Base-by-base conservation (phyloP, 2,797 vertebrate genomes). In the Falco biarmicus region DNA sequence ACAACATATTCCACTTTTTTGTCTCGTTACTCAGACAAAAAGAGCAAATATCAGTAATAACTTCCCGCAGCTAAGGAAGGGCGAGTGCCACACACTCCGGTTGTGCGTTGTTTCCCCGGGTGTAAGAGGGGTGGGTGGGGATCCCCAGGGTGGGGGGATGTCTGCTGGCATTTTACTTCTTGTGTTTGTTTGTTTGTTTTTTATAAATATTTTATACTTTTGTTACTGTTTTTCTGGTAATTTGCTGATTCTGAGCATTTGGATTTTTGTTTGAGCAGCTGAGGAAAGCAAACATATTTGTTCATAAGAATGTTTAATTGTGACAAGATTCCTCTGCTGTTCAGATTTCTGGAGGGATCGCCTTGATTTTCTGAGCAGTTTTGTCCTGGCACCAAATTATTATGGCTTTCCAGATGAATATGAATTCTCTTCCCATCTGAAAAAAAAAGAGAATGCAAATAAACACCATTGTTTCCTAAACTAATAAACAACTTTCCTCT, bases 211-310 rank as follows among this genome's bases (percentile, higher is more conserved):
- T 63, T 47, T 39, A 47, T 39, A 7, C 11, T 9, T 70, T 70
- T 57, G 6, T 60, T 50, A 50, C 13, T 7, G 21, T 65, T 69
- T 54, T n/a, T 11, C 69, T 17, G 13, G 12, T 47, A 34, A 88
- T 45, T 73, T 77, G 6, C 19, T 43, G 63, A 4, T 74, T 76
- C 64, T 68, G 65, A 26, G 6, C 22, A 37, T 28, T 59, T 54
- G 25, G 11, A 13, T 57, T 80, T 80, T 68, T 57, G 14, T 50
- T 80, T 1, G 2, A 80, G 25, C n/a, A 80, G 28, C 32, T 79
- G 71, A 50, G 11, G 24, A 82, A 89, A 92, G 41, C 50, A 57
- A 82, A 96, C 78, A 11, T 79, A 56, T 29, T 60, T 84, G 19
- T 71, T 84, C 6, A 3, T 45, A 75, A 59, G 7, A 31, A 17